Evolutionary conservation across 2,113 vertebrate genomes (phyloP).

Genomic region (Petroica traversi): DNA sequence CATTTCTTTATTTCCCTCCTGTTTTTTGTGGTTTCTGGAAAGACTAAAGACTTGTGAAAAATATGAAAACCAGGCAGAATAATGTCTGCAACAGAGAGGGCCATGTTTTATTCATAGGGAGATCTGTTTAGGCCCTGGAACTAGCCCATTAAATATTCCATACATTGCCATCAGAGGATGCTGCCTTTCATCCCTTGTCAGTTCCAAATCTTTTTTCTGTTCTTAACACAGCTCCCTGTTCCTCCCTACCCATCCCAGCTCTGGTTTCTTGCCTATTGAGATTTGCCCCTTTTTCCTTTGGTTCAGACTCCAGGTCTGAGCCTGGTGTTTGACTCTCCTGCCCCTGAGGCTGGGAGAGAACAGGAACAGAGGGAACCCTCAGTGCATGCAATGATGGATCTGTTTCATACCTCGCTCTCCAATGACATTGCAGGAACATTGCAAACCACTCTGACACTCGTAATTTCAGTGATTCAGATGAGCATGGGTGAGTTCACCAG

Average conservation of each 20-base stretch:
- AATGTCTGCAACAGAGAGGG: background rate
- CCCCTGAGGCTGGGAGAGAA: background rate
- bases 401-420: constrained; percentile 4
- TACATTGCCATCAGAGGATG: background rate
- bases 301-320: background rate
- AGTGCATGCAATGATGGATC: background rate
- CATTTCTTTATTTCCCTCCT: background rate
- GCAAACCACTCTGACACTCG: background rate
- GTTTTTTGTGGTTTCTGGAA: background rate
- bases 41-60: background rate
- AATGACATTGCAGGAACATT: background rate
- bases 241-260: background rate
- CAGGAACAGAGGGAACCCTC: background rate
- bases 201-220: background rate
- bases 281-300: background rate
- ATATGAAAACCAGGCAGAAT: background rate
- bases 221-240: background rate
- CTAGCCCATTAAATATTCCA: background rate
- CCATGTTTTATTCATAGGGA: background rate
- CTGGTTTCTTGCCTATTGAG: background rate
- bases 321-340: background rate
- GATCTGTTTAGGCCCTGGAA: background rate
- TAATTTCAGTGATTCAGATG: background rate
- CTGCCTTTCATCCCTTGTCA: background rate
- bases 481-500: background rate